Conservation (phyloP, 1,140 invertebrate genomes). For the Papilio polyxenes region DNA sequence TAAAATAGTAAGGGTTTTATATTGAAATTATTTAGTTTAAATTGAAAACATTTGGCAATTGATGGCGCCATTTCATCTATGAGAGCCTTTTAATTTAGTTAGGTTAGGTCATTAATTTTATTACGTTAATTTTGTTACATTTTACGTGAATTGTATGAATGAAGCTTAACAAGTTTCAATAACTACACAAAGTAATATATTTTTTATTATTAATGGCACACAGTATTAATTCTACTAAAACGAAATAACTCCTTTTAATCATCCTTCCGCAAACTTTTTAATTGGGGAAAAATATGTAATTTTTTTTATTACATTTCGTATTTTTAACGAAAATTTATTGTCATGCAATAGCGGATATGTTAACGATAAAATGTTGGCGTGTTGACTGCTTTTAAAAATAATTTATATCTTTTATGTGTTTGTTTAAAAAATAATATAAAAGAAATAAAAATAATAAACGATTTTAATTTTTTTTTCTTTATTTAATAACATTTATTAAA, state of each 20-base stretch:
- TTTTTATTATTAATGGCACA: neutral
- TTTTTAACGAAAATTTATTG: conserved; percentile 42
- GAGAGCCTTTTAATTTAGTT: too few species aligned
- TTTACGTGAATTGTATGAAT: too few species aligned
- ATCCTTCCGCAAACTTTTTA: conserved; percentile 52
- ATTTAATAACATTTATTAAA: neutral
- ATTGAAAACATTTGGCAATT: too few species aligned
- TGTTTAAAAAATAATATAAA: neutral
- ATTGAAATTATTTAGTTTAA: too few species aligned
- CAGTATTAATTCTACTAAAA: neutral
- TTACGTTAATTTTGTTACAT: too few species aligned
- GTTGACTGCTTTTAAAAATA: conserved; percentile 41
- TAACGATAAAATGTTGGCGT: conserved; percentile 30
- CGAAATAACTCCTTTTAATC: conserved; percentile 47
- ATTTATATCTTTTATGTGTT: conserved; percentile 38
- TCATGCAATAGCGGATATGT: conserved; percentile 41
- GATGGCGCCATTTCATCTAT: too few species aligned
- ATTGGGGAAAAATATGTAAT: conserved; percentile 42
- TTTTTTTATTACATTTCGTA: conserved; percentile 31
- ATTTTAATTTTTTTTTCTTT: neutral
- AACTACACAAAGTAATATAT: neutral
- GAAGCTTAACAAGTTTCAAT: neutral
- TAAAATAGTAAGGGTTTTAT: too few species aligned
- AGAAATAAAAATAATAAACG: neutral
- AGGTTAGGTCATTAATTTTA: too few species aligned